Conservation (phyloP, 2,797 vertebrate species). For the Anguilla marmorata region DNA sequence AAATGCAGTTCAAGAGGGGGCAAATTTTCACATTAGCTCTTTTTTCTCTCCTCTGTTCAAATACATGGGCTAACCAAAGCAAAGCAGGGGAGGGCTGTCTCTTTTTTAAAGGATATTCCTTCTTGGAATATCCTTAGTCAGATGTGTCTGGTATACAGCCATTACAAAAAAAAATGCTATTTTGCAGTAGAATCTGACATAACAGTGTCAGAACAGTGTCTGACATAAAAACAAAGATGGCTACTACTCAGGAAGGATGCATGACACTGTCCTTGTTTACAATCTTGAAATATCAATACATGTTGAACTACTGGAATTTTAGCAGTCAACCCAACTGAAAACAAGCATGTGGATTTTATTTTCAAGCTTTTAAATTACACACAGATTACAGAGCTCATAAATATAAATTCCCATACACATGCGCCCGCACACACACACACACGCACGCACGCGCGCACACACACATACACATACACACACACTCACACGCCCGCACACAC, state of each 20-base stretch:
- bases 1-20: constrained; percentile 41
- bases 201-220: too few relatives aligned
- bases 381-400: too few relatives aligned
- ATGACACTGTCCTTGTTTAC: neutral
- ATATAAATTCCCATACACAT: neutral
- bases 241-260: neutral
- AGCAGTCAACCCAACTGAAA: neutral
- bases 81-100: constrained; percentile 51
- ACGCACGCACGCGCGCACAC: neutral
- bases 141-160: neutral
- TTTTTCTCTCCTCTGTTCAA: constrained; percentile 56
- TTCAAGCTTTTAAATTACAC: constrained; percentile 1
- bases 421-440: neutral
- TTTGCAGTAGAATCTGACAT: neutral
- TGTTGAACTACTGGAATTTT: neutral
- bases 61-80: constrained; percentile 47
- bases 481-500: constrained; percentile 1
- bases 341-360: neutral
- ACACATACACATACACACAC: constrained; percentile 19
- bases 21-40: constrained; percentile 30
- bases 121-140: neutral
- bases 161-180: neutral
- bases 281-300: neutral
- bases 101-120: constrained; percentile 43
- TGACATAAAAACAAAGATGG: neutral